These are phyloP conservation scores for Drosophila repletoides DNA, from an alignment of 1,140 invertebrate species.

Conservation along the genomic window DNA sequence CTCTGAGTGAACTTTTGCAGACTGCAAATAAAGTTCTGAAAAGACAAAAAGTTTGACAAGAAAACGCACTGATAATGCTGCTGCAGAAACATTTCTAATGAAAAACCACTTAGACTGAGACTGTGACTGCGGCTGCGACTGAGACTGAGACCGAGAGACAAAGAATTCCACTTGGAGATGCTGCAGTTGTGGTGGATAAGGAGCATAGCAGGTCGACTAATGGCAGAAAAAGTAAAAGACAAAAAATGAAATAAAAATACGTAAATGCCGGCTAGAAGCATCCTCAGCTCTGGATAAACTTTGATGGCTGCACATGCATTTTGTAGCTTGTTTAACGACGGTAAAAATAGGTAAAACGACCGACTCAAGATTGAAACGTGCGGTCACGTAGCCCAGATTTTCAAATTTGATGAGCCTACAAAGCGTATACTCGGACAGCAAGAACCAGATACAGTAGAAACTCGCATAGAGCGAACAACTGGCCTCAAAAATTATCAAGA, in stretches of 20 bases:
- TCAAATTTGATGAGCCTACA: conserved; percentile 53
- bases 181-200: conserved; percentile 12
- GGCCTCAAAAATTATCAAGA: no score
- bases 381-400: conserved; percentile 58
- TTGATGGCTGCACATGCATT: conserved; percentile 62
- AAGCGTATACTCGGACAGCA: conserved; percentile 7
- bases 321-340: conserved; percentile 60
- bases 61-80: conserved; percentile 24
- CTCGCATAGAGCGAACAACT: not conserved
- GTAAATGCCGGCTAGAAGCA: conserved; percentile 18
- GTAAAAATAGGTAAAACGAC: conserved; percentile 54
- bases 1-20: conserved; percentile 41
- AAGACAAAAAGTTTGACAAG: conserved; percentile 26
- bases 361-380: conserved; percentile 23
- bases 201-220: conserved; percentile 37
- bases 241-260: no score
- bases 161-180: conserved; percentile 54
- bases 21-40: conserved; percentile 26
- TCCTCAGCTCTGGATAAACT: conserved; percentile 22
- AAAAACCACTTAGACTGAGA: conserved; percentile 70
- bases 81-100: conserved; percentile 52
- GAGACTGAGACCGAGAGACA: no score
- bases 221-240: no score
- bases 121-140: no score
- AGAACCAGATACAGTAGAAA: not conserved